Evolutionary conservation across 2,113 vertebrate genomes (phyloP), one percentile per base, ranked within the genome.

Genomic region (Pogona vitticeps): DNA sequence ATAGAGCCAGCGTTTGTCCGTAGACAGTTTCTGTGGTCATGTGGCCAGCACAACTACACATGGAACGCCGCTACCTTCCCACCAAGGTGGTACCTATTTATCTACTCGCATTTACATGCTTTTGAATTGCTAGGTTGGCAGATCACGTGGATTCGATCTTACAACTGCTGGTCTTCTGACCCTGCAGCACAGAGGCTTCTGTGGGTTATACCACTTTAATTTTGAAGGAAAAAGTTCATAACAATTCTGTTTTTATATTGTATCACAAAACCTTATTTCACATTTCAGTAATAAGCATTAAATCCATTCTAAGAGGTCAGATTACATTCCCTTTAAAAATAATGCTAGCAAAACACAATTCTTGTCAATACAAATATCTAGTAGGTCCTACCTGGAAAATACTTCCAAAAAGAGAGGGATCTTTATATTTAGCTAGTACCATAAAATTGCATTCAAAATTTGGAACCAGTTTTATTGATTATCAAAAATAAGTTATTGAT

Each of bases 231-330:
- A 0, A 82, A 52, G 72, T 56, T 86, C 90, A 65, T 70, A 72
- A 84, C 40, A 90, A 82, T 52, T 65, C 4, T 80, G 88, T 68
- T 85, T 90, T 79, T 76, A 31, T 17, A 83, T 26, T 63, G 36
- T 59, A 38, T 84, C 40, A 93, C 90, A 82, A 10, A 65, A 92
- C 81, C 8, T 87, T 9, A 76, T 81, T 93, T 90, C 82, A 72
- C 0, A 80, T 28, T 87, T n/a, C 80, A 88, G 15, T 56, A 28
- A 75, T 71, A 26, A 92, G 94, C 91, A 88, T 72, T 33, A 88
- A 94, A 94, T 13, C 71, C 31, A 87, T 78, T 18, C 52, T 10
- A 80, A 90, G 3, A 58, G 84, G 59, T 15, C 36, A 65, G 20
- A 88, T 23, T 92, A 86, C 68, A 40, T 36, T 65, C n/a, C 81